Conservation (phyloP, 2,888 invertebrate species). For the Atrina japonica region DNA sequence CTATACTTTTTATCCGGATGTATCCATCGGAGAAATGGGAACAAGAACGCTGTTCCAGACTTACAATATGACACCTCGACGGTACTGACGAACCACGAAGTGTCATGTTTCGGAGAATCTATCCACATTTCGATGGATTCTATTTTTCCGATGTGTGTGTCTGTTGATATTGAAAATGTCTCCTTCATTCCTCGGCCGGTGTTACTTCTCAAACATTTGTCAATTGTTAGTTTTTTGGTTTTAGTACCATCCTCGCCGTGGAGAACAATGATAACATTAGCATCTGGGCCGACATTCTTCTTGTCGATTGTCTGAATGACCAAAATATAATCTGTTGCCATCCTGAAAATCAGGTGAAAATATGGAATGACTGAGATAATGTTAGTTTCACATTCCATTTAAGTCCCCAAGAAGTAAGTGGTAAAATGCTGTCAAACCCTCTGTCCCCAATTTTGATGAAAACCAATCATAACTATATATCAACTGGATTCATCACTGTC, state of each 20-base stretch:
- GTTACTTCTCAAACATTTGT: conserved; percentile 76
- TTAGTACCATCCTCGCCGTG: conserved; percentile 77
- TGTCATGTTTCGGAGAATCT: conserved; percentile 74
- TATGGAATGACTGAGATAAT: too few species aligned
- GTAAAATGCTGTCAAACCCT: too few species aligned
- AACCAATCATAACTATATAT: too few species aligned
- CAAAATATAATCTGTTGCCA: conserved; percentile 59
- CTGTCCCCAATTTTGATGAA: too few species aligned
- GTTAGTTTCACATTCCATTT: too few species aligned
- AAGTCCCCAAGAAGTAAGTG: too few species aligned
- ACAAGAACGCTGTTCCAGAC: background rate
- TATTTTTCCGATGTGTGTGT: conserved; percentile 53
- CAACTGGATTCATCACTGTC: too few species aligned
- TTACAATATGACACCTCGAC: background rate
- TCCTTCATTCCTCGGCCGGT: conserved; percentile 71
- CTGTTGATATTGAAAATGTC: conserved; percentile 61
- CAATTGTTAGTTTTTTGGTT: conserved; percentile 76
- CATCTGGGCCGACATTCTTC: conserved; percentile 80
- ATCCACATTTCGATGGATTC: conserved; percentile 77
- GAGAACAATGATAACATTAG: conserved; percentile 80
- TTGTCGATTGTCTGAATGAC: conserved; percentile 81
- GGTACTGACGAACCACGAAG: conserved; percentile 46
- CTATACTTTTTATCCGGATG: conserved; percentile 73
- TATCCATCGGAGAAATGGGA: conserved; percentile 25
- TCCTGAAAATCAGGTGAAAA: too few species aligned